Evolutionary conservation across 1,140 invertebrate genomes (phyloP).

Genomic region (Bombus cullumanus): DNA sequence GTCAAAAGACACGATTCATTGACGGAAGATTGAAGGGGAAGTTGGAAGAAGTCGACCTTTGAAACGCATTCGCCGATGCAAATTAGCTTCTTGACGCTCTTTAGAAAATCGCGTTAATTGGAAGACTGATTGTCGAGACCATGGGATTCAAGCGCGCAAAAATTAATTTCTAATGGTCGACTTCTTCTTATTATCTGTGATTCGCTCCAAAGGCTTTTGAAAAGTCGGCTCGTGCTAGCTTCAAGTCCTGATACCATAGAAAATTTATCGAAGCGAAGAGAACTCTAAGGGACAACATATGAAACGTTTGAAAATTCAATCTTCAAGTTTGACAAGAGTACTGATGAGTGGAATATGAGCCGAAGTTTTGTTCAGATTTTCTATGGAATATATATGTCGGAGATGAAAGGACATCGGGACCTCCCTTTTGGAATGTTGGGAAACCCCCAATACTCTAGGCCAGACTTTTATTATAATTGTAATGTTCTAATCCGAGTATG

Average conservation of each 20-base stretch:
- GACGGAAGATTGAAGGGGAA: no score
- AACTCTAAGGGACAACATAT: not conserved
- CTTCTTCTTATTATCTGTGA: conserved; percentile 2
- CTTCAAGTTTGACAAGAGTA: not conserved
- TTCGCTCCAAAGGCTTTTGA: not conserved
- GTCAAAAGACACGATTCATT: not conserved
- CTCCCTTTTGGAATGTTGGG: no score
- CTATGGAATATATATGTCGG: no score
- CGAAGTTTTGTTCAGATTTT: not conserved
- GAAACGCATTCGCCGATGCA: not conserved
- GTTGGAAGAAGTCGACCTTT: not conserved
- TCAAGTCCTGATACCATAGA: no score
- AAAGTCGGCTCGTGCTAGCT: not conserved
- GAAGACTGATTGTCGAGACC: not conserved
- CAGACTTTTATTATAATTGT: no score
- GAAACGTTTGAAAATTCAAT: not conserved
- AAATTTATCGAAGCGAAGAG: not conserved
- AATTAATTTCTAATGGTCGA: conserved; percentile 39
- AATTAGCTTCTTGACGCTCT: not conserved
- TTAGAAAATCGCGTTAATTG: conserved; percentile 27
- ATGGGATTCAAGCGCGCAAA: not conserved
- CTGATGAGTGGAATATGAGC: not conserved
- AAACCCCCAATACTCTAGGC: no score
- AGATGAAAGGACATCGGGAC: no score
- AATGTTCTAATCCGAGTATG: no score